Conservation (phyloP, 2,797 vertebrate species). For the Falco concolor region DNA sequence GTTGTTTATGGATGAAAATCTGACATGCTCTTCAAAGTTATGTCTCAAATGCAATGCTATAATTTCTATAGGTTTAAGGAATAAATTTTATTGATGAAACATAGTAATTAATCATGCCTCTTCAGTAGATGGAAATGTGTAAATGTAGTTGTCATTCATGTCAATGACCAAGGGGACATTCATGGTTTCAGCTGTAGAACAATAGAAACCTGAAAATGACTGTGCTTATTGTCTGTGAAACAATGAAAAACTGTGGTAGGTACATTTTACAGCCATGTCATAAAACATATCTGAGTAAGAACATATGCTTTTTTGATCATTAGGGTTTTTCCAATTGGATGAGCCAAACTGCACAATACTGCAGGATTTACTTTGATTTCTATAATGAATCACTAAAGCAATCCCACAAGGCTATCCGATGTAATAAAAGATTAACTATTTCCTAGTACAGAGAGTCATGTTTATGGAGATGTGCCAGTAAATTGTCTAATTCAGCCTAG, state of each 20-base stretch:
- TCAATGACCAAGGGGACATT: slow-evolving; percentile 17
- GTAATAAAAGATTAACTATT: slow-evolving; percentile 67
- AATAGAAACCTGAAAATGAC: slow-evolving; percentile 61
- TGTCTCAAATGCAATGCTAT: neutral
- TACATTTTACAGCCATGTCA: slow-evolving; percentile 72
- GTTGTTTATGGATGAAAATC: slow-evolving; percentile 33
- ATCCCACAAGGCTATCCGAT: slow-evolving; percentile 29
- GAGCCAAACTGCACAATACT: slow-evolving; percentile 67
- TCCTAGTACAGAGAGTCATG: slow-evolving; percentile 27
- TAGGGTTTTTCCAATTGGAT: slow-evolving; percentile 70
- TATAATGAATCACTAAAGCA: slow-evolving; percentile 64
- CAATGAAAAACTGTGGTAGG: slow-evolving; percentile 74
- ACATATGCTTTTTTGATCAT: slow-evolving; percentile 76
- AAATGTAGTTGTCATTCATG: slow-evolving; percentile 35
- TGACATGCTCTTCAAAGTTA: neutral
- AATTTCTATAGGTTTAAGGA: slow-evolving; percentile 12
- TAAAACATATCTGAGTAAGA: slow-evolving; percentile 78
- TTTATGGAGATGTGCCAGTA: slow-evolving; percentile 13
- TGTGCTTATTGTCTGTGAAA: slow-evolving; percentile 63
- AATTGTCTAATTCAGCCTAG: neutral
- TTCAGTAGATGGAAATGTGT: neutral
- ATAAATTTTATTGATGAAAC: neutral
- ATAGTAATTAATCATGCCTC: neutral
- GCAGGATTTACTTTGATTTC: slow-evolving; percentile 70
- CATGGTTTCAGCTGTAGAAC: slow-evolving; percentile 39